A percentile compares a stretch with the other conserved stretches of the same genome.
Evolutionary conservation across 1,140 invertebrate species (phyloP).

Genomic region (Listronotus bonariensis): DNA sequence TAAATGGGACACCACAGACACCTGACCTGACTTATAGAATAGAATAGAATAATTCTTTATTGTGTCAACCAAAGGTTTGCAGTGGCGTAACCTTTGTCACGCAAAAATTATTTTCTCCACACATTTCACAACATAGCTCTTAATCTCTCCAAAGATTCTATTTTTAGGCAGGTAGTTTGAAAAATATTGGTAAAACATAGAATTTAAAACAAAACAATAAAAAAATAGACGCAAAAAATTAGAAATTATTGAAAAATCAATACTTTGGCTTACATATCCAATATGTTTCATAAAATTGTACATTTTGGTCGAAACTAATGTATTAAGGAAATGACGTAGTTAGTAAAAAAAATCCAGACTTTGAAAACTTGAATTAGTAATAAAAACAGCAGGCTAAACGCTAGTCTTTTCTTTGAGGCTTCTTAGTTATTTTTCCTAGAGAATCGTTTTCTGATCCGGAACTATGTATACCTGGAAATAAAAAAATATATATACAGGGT

Average conservation of each 20-base stretch:
- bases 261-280: slow-evolving; percentile 2
- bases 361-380: slow-evolving; percentile 3
- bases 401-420: slow-evolving; percentile 52
- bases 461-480: slow-evolving; percentile 41
- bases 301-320: slow-evolving; percentile 2
- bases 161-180: slow-evolving; percentile 2
- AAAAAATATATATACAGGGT: too few relatives aligned
- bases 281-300: slow-evolving; percentile 1
- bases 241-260: not conserved
- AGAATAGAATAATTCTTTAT: too few relatives aligned
- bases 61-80: too few relatives aligned
- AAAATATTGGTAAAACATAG: not conserved
- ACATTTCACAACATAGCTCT: too few relatives aligned
- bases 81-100: too few relatives aligned
- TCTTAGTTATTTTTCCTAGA: slow-evolving; percentile 48
- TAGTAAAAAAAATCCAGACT: slow-evolving; percentile 29
- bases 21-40: too few relatives aligned
- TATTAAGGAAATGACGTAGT: not conserved
- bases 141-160: not conserved
- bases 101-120: too few relatives aligned
- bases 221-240: not conserved
- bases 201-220: not conserved
- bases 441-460: slow-evolving; percentile 53
- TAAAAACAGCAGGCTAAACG: slow-evolving; percentile 42
- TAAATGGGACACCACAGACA: too few relatives aligned